Percentiles rank a stretch among this genome's conserved stretches.
phyloP scores from a whole-genome alignment of 2,797 vertebrate species.

The Brachyrhaphis roseni region DNA sequence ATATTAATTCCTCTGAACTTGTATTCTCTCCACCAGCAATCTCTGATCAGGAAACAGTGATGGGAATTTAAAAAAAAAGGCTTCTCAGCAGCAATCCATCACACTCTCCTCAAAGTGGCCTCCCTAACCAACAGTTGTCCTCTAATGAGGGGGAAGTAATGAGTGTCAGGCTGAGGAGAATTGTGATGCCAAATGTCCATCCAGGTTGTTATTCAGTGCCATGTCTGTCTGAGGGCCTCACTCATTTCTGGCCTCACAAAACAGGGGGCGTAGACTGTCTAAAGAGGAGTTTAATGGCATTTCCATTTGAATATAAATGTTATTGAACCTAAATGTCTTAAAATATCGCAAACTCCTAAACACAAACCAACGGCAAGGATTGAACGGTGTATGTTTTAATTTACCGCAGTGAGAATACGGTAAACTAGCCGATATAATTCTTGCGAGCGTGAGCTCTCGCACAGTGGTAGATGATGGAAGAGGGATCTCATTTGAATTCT shows the following conservation, averaged over 20 bases:
- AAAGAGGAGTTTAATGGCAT: slow-evolving; percentile 71
- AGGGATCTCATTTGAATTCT: slow-evolving; percentile 66
- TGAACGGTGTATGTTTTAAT: slow-evolving; percentile 39
- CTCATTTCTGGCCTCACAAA: slow-evolving; percentile 75
- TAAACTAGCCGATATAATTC: slow-evolving; percentile 49
- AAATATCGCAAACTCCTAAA: slow-evolving; percentile 63
- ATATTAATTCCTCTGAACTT: slow-evolving; percentile 11
- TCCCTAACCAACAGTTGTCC: slow-evolving; percentile 71
- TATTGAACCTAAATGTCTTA: slow-evolving; percentile 58
- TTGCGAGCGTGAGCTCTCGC: slow-evolving; percentile 43
- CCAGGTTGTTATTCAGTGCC: slow-evolving; percentile 80
- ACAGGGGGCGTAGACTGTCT: slow-evolving; percentile 69
- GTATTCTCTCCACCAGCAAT: background rate
- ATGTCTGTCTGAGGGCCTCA: slow-evolving; percentile 56
- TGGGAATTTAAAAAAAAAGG: slow-evolving; percentile 19
- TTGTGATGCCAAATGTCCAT: slow-evolving; percentile 79
- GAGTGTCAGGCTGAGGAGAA: slow-evolving; percentile 70
- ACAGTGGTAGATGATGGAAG: slow-evolving; percentile 35
- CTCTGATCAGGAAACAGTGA: slow-evolving; percentile 34
- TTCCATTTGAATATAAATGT: slow-evolving; percentile 81
- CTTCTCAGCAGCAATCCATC: slow-evolving; percentile 49
- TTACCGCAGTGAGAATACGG: slow-evolving; percentile 39
- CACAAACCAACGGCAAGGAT: slow-evolving; percentile 35
- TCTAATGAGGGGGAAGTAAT: slow-evolving; percentile 85
- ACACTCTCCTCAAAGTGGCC: slow-evolving; percentile 49